These are phyloP conservation scores for Oxytorus armatus DNA, from an alignment of 2,888 invertebrate genomes.

Conservation along the genomic window DNA sequence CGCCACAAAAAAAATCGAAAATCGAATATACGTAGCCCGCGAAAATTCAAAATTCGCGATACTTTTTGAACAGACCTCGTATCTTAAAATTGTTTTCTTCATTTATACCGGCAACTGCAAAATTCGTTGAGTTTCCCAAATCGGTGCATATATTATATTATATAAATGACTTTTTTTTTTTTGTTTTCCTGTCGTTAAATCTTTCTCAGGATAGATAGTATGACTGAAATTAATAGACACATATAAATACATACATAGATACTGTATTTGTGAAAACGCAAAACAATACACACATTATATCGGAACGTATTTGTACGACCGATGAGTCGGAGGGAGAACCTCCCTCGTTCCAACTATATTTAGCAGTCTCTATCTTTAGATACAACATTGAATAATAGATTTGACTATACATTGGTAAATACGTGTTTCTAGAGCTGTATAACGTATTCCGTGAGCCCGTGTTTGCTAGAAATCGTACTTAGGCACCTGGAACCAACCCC, in stretches of 20 bases:
- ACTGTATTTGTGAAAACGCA: too few relatives aligned
- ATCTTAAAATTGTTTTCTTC: too few relatives aligned
- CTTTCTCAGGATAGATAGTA: conserved; percentile 45
- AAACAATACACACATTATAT: conserved; percentile 45
- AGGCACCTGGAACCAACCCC: conserved; percentile 54
- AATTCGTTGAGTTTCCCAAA: too few relatives aligned
- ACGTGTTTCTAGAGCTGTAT: conserved; percentile 78
- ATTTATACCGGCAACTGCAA: too few relatives aligned
- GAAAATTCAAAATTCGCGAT: too few relatives aligned
- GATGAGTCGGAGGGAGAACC: conserved; percentile 69
- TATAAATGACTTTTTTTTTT: conserved; percentile 56
- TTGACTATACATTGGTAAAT: conserved; percentile 81
- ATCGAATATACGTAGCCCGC: too few relatives aligned
- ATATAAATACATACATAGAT: conserved; percentile 3
- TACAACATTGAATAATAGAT: conserved; percentile 80
- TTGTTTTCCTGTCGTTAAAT: conserved; percentile 46
- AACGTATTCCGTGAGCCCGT: conserved; percentile 76
- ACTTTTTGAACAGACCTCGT: too few relatives aligned
- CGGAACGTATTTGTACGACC: conserved; percentile 56
- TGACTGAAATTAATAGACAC: conserved; percentile 46
- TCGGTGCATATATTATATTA: too few relatives aligned
- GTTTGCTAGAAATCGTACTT: conserved; percentile 76
- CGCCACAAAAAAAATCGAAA: too few relatives aligned
- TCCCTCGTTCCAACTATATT: conserved; percentile 73
- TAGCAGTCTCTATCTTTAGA: conserved; percentile 79